These are phyloP conservation scores for Yponomeuta sedellus DNA, from an alignment of 2,888 invertebrate species.

Conservation along the genomic window DNA sequence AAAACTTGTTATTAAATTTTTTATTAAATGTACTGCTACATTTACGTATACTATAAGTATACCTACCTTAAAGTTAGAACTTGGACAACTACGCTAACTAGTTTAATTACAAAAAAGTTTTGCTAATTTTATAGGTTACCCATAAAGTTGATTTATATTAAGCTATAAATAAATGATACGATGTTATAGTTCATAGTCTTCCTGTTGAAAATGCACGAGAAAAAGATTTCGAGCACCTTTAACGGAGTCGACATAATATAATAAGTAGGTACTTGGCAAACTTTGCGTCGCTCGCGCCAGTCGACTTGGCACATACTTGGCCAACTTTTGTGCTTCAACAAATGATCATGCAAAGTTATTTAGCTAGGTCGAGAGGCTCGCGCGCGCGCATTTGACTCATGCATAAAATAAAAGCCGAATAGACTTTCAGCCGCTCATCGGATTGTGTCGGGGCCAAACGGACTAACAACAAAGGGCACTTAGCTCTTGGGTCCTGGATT, in stretches of 20 bases:
- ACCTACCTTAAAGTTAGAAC: neutral
- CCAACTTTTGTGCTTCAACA: conserved; percentile 12
- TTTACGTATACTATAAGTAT: neutral
- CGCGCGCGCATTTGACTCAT: conserved; percentile 18
- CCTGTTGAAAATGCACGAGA: neutral
- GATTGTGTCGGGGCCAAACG: neutral
- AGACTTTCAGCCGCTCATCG: neutral
- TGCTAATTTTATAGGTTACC: too few species aligned
- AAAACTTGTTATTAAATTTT: conserved; percentile 13
- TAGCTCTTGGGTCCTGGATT: neutral
- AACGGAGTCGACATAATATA: conserved; percentile 1
- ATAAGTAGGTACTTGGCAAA: neutral
- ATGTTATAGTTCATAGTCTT: too few species aligned
- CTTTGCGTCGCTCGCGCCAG: neutral
- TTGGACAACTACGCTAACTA: too few species aligned
- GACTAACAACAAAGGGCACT: conserved; percentile 7
- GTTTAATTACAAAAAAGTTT: too few species aligned
- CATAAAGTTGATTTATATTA: too few species aligned
- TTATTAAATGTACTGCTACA: neutral
- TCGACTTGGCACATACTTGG: conserved; percentile 9
- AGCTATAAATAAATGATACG: too few species aligned
- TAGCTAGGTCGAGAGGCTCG: conserved; percentile 15
- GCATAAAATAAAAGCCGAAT: conserved; percentile 25
- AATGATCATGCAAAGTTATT: conserved; percentile 16
- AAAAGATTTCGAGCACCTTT: conserved; percentile 9